phyloP scores from a whole-genome alignment of 2,797 vertebrate genomes.

The Margarornis squamiger region DNA sequence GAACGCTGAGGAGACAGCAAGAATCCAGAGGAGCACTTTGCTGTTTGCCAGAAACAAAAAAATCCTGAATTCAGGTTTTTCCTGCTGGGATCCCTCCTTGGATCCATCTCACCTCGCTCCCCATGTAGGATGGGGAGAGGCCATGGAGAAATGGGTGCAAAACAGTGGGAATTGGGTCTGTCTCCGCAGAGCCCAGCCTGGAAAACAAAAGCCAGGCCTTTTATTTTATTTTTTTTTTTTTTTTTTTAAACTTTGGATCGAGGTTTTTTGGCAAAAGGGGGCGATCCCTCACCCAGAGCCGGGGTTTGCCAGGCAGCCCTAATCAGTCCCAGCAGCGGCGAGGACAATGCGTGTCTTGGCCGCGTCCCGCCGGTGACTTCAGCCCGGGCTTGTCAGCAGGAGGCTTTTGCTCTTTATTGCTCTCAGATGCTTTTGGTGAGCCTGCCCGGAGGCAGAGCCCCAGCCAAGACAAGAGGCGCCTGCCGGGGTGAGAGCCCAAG shows the following conservation, averaged over 20 bases:
- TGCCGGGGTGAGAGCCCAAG: neutral
- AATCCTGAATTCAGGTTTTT: neutral
- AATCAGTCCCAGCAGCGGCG: slow-evolving; percentile 56
- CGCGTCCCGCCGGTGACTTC: slow-evolving; percentile 49
- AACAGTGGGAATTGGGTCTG: fast-evolving
- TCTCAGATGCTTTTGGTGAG: slow-evolving; percentile 52
- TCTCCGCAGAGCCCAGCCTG: neutral
- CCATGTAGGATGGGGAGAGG: fast-evolving
- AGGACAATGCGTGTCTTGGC: slow-evolving; percentile 64
- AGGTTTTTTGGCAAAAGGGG: slow-evolving; percentile 41
- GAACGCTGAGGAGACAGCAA: neutral
- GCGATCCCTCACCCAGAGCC: slow-evolving; percentile 52
- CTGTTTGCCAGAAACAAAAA: neutral
- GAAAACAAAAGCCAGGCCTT: neutral
- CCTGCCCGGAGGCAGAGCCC: neutral
- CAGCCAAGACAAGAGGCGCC: slow-evolving; percentile 47
- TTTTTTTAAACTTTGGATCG: neutral
- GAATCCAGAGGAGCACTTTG: neutral
- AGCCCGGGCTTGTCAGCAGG: slow-evolving; percentile 48
- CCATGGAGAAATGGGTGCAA: neutral
- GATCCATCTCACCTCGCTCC: neutral
- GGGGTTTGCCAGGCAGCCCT: slow-evolving; percentile 34
- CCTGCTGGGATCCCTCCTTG: neutral
- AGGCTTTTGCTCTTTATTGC: slow-evolving; percentile 54
- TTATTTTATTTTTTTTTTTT: neutral